phyloP scores from a whole-genome alignment of 2,888 invertebrate genomes.

The Omphaloscelis lunosa region DNA sequence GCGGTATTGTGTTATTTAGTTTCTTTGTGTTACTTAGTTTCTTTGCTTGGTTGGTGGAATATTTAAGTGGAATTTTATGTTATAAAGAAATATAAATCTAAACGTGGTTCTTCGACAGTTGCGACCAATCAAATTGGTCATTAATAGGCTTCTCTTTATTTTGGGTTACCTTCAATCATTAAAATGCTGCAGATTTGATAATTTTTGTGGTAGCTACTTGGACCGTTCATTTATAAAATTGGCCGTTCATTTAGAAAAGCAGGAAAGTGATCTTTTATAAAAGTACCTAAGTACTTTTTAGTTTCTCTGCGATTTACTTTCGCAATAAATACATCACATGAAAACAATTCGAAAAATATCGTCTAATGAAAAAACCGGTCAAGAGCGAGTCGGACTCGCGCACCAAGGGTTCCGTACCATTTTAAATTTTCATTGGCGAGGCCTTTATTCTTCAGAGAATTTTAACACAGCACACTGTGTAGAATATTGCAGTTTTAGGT shows the following conservation, averaged over 20 bases:
- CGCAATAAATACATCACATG: neutral
- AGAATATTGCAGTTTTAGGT: no score
- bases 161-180: neutral
- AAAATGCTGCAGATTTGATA: neutral
- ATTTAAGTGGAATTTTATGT: neutral
- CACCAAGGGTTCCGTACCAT: no score
- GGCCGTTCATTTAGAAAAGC: neutral
- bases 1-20: constrained; percentile 30
- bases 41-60: constrained; percentile 1
- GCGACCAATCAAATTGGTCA: no score
- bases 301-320: neutral
- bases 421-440: no score
- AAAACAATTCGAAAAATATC: neutral
- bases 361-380: neutral
- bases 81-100: neutral
- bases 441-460: no score
- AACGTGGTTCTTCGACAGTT: no score
- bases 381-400: no score
- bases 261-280: neutral
- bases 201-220: neutral
- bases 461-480: no score
- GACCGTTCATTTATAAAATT: neutral
- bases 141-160: neutral
- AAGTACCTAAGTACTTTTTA: neutral
- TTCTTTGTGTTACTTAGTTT: constrained; percentile 40